Evolutionary conservation across 2,888 invertebrate genomes (phyloP).

Genomic region (Latheticus oryzae): DNA sequence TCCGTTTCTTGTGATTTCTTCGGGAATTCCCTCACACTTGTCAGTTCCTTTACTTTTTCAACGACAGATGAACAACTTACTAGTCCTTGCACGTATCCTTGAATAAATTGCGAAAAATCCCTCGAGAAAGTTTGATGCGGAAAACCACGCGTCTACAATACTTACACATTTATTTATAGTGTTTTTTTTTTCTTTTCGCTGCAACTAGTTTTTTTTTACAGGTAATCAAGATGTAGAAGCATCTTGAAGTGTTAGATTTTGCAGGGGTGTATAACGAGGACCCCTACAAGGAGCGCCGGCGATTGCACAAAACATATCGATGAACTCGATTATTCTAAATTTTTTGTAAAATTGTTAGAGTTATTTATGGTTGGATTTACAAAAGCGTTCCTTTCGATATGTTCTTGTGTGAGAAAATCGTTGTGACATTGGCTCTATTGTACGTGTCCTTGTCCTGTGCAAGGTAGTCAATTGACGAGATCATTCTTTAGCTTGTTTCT

Average conservation of each 20-base stretch:
- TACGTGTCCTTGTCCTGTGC: conserved; percentile 60
- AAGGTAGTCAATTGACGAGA: conserved; percentile 66
- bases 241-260: conserved; percentile 42
- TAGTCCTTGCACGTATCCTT: conserved; percentile 55
- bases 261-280: conserved; percentile 49
- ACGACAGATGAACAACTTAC: conserved; percentile 49
- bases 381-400: conserved; percentile 3
- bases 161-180: conserved; percentile 28
- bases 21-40: conserved; percentile 61
- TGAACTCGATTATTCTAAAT: conserved; percentile 1
- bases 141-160: conserved; percentile 17
- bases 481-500: conserved; percentile 66
- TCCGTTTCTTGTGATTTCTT: conserved; percentile 59
- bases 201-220: conserved; percentile 51
- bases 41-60: conserved; percentile 59
- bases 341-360: not conserved
- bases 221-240: conserved; percentile 55
- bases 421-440: conserved; percentile 51
- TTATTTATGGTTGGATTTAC: not conserved
- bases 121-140: conserved; percentile 31
- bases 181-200: too few relatives aligned
- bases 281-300: conserved; percentile 49
- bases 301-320: conserved; percentile 20
- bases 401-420: conserved; percentile 13
- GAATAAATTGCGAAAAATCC: conserved; percentile 42